Conservation (phyloP, 2,888 invertebrate species). For the Dioctria rufipes region DNA sequence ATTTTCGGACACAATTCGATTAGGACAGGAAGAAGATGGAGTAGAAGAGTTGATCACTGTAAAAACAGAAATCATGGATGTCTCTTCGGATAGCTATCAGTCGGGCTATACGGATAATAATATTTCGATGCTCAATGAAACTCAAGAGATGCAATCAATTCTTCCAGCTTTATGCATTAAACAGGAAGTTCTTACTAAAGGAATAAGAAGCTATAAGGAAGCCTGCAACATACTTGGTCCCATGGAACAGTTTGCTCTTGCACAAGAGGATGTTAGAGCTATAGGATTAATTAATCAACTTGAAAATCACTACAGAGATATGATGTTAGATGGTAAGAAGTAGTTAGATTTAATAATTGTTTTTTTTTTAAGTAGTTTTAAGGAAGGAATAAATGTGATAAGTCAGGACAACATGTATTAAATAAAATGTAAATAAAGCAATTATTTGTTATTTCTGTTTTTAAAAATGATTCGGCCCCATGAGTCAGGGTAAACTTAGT, state of each 20-base stretch:
- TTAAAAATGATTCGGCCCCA: too few relatives aligned
- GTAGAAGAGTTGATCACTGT: neutral
- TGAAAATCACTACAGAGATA: constrained; percentile 46
- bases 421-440: too few relatives aligned
- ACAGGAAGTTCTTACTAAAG: constrained; percentile 32
- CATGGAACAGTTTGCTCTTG: constrained; percentile 30
- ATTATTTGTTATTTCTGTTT: too few relatives aligned
- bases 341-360: neutral
- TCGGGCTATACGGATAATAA: neutral
- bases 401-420: too few relatives aligned
- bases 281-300: constrained; percentile 44
- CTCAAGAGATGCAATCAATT: neutral
- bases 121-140: neutral
- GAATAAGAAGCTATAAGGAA: constrained; percentile 19
- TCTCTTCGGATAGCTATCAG: neutral
- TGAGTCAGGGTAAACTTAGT: too few relatives aligned
- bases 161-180: neutral
- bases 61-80: neutral
- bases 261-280: constrained; percentile 22
- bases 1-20: neutral
- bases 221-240: constrained; percentile 24
- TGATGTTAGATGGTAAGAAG: constrained; percentile 21
- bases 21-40: neutral
- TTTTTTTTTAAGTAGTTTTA: neutral
- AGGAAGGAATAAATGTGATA: neutral